A percentile compares a stretch with the other conserved stretches of the same genome.
These are phyloP conservation scores for Torymus texanus DNA, from an alignment of 2,888 invertebrate genomes.

Conservation along the genomic window DNA sequence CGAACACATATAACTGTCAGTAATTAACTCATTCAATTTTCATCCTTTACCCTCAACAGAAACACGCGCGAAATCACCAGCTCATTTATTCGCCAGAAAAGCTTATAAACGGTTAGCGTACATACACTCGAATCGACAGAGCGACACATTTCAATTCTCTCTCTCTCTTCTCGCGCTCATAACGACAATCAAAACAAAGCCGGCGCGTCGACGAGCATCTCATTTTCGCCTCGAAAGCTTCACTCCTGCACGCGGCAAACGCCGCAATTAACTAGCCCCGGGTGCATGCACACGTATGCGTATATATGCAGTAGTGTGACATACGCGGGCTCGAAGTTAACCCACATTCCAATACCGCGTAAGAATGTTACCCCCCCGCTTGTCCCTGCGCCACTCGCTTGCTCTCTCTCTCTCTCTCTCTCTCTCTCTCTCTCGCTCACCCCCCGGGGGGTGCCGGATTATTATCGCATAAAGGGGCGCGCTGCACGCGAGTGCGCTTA, in stretches of 20 bases:
- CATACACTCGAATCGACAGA: too few species aligned
- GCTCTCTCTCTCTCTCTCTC: neutral
- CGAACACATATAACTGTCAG: too few species aligned
- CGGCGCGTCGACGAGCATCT: neutral
- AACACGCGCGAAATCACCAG: too few species aligned
- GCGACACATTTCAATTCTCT: too few species aligned
- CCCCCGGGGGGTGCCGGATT: slow-evolving; percentile 7
- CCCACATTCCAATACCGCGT: slow-evolving; percentile 44
- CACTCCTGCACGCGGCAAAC: neutral
- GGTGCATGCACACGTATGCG: neutral
- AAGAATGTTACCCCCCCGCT: slow-evolving; percentile 19
- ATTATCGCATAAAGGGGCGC: slow-evolving; percentile 36
- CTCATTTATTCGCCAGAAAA: too few species aligned
- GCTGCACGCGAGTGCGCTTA: slow-evolving; percentile 4
- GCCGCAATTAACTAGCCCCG: slow-evolving; percentile 20
- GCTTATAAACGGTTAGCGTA: too few species aligned
- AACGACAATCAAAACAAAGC: neutral
- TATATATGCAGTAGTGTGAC: neutral
- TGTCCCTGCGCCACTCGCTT: too few species aligned
- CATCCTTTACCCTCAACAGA: too few species aligned
- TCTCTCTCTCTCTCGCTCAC: neutral
- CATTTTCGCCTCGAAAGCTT: neutral
- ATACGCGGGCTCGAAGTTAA: neutral
- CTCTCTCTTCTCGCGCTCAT: too few species aligned
- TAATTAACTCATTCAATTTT: too few species aligned